Evolutionary conservation across 2,888 invertebrate genomes (phyloP).

Genomic region (Lycaena phlaeas): DNA sequence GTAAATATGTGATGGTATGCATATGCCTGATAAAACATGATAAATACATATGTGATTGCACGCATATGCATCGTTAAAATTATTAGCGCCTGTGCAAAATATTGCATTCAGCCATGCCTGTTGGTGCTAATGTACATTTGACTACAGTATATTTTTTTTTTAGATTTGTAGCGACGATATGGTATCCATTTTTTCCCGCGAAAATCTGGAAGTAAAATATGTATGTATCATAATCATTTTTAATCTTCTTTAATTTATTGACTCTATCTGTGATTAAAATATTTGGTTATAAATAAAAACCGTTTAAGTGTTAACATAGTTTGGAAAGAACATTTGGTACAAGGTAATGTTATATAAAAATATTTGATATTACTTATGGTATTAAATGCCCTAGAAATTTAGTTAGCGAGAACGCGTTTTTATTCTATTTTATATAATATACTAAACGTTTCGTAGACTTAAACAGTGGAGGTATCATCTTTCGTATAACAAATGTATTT

Average conservation of each 20-base stretch:
- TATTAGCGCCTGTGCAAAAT: neutral
- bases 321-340: no score
- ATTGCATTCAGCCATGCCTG: neutral
- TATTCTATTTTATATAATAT: no score
- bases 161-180: neutral
- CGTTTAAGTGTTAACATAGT: neutral
- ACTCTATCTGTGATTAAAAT: neutral
- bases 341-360: no score
- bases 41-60: no score
- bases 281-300: neutral
- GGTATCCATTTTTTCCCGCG: neutral
- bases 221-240: neutral
- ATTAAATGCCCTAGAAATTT: no score
- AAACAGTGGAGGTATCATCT: no score
- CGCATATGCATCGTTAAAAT: no score
- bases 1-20: no score
- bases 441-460: no score
- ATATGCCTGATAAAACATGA: no score
- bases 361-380: no score
- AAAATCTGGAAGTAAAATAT: neutral
- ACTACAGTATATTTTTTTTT: neutral
- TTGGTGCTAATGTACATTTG: neutral
- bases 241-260: neutral
- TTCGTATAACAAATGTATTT: neutral
- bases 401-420: no score